These are phyloP conservation scores for Dinoponera quadriceps DNA, from an alignment of 1,140 invertebrate genomes.

Conservation along the genomic window DNA sequence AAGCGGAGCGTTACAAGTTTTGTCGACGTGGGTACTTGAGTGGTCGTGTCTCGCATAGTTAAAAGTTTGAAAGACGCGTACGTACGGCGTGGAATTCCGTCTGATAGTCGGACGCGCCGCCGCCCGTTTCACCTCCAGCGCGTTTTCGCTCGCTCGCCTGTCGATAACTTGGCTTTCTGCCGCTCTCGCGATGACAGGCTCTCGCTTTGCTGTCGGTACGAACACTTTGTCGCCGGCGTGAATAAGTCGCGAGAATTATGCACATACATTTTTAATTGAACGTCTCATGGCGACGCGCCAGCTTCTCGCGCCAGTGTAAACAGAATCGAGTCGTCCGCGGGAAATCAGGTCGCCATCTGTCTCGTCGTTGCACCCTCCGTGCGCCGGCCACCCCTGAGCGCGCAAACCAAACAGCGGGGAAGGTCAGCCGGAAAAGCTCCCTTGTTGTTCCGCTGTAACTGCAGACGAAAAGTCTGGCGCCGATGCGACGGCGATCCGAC, in stretches of 20 bases:
- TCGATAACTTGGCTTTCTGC: conserved; percentile 29
- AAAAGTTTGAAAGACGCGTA: conserved; percentile 49
- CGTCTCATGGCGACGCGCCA: conserved; percentile 12
- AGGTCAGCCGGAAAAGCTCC: conserved; percentile 77
- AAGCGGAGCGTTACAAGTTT: conserved; percentile 42
- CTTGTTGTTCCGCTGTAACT: conserved; percentile 74
- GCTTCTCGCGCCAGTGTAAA: conserved; percentile 28
- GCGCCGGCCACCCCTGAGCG: background rate
- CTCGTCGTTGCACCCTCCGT: conserved; percentile 1
- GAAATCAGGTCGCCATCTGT: conserved; percentile 24
- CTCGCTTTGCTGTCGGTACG: background rate
- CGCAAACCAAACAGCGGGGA: conserved; percentile 54
- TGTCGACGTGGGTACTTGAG: conserved; percentile 25
- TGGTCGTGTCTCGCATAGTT: conserved; percentile 57
- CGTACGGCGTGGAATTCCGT: conserved; percentile 54
- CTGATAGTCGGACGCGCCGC: conserved; percentile 39
- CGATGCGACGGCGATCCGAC: conserved; percentile 73
- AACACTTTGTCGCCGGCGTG: background rate
- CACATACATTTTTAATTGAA: no score
- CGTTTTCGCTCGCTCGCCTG: conserved; percentile 4
- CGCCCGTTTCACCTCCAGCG: conserved; percentile 11
- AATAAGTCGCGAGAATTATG: conserved; percentile 23
- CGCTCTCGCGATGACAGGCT: background rate
- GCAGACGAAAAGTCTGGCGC: conserved; percentile 72
- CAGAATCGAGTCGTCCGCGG: conserved; percentile 8